Evolutionary conservation across 2,113 vertebrate species (phyloP).

Genomic region (Trinectes maculatus): DNA sequence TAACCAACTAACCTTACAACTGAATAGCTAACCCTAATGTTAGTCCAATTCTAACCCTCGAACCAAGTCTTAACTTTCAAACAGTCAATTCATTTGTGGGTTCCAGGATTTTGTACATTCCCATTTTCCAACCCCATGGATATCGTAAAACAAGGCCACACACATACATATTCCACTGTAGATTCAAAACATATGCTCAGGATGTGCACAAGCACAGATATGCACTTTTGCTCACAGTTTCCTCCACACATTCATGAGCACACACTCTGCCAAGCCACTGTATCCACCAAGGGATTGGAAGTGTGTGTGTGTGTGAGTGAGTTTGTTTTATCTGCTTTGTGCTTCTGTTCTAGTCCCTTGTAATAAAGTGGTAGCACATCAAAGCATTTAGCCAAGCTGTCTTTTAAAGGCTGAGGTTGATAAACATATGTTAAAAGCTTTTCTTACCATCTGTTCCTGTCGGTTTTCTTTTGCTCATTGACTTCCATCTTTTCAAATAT

Average conservation of each 20-base stretch:
- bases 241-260: constrained; percentile 32
- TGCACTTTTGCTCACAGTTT: constrained; percentile 40
- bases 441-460: constrained; percentile 47
- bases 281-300: constrained; percentile 42
- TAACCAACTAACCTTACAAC: no score
- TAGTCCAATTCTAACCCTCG: not conserved
- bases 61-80: not conserved
- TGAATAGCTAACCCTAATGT: not conserved
- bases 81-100: not conserved
- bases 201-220: constrained; percentile 50
- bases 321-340: constrained; percentile 58
- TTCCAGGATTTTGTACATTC: not conserved
- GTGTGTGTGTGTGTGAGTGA: constrained; percentile 40
- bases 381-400: constrained; percentile 65
- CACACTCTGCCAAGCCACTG: constrained; percentile 42
- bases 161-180: constrained; percentile 5
- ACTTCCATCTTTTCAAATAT: constrained; percentile 44
- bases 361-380: constrained; percentile 68
- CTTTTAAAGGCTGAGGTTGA: constrained; percentile 60
- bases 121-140: not conserved
- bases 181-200: constrained; percentile 45
- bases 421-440: constrained; percentile 65
- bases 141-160: not conserved
- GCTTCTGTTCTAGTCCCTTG: constrained; percentile 57
- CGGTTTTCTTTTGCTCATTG: constrained; percentile 25